Percentiles rank a stretch among this genome's conserved stretches.
Conservation (phyloP, 2,797 vertebrate species). For the Crocidura indochinensis region DNA sequence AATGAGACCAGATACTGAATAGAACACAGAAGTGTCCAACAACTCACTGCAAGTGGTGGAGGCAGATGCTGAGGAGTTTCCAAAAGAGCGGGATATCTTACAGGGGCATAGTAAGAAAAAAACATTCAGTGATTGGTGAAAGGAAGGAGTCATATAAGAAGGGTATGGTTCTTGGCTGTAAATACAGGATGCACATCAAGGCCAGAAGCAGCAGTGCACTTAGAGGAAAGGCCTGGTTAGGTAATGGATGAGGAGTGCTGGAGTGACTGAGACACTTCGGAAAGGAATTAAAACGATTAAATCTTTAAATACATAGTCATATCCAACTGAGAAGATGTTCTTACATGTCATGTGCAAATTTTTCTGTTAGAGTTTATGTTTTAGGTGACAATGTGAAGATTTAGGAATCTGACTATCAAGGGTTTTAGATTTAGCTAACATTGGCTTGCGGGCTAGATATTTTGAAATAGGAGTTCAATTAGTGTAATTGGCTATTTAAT, state of each 20-base stretch:
- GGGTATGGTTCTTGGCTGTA: not conserved
- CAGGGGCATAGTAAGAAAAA: not conserved
- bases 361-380: not conserved
- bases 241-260: not conserved
- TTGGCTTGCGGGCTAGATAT: not conserved
- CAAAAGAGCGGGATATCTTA: not conserved
- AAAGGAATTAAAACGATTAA: not conserved
- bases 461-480: not conserved
- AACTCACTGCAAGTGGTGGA: no score
- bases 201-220: constrained; percentile 8
- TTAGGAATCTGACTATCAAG: not conserved
- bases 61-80: not conserved
- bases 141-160: not conserved
- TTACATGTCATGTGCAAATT: not conserved
- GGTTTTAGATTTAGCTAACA: constrained; percentile 14
- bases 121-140: not conserved
- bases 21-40: no score
- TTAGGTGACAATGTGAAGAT: not conserved
- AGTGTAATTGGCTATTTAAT: not conserved
- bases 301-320: not conserved
- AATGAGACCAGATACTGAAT: no score
- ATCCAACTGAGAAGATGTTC: not conserved
- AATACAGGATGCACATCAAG: not conserved
- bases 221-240: not conserved
- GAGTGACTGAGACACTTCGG: not conserved